phyloP scores from a whole-genome alignment of 2,888 invertebrate genomes.

The Drosophila borealis region DNA sequence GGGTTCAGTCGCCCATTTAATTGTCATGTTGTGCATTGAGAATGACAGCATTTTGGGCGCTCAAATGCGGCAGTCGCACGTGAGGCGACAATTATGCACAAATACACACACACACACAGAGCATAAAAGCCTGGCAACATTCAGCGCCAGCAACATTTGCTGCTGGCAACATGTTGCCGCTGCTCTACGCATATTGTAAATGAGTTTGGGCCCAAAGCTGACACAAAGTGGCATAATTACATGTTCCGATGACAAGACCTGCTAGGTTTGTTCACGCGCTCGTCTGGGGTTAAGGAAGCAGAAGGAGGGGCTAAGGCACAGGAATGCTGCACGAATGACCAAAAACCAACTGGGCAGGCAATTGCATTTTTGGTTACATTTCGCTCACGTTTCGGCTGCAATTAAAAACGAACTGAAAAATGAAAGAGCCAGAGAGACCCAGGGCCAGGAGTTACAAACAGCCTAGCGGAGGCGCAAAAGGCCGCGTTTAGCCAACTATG shows the following conservation, averaged over 20 bases:
- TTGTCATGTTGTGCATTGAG: constrained; percentile 65
- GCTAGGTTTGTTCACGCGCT: constrained; percentile 52
- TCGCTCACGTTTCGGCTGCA: constrained; percentile 81
- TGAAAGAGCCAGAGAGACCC: constrained; percentile 31
- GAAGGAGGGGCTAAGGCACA: constrained; percentile 17
- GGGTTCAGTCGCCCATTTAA: constrained; percentile 77
- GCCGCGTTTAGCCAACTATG: constrained; percentile 85
- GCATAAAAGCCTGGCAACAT: constrained; percentile 15
- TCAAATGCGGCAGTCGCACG: constrained; percentile 66
- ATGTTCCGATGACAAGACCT: constrained; percentile 77
- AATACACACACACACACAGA: background rate
- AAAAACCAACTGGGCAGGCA: constrained; percentile 57
- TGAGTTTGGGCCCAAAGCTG: constrained; percentile 42
- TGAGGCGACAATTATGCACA: constrained; percentile 68
- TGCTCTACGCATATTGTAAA: constrained; percentile 34
- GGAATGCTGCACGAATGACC: constrained; percentile 80
- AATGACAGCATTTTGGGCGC: constrained; percentile 60
- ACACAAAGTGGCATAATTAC: constrained; percentile 82
- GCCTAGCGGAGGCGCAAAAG: constrained; percentile 76
- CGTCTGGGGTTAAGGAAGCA: background rate
- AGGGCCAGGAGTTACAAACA: constrained; percentile 32
- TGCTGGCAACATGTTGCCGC: constrained; percentile 28
- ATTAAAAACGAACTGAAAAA: constrained; percentile 75
- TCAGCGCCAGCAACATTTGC: constrained; percentile 7
- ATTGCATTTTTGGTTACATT: constrained; percentile 81